Evolutionary conservation across 2,113 vertebrate species (phyloP).

Genomic region (Oryzias javanicus): DNA sequence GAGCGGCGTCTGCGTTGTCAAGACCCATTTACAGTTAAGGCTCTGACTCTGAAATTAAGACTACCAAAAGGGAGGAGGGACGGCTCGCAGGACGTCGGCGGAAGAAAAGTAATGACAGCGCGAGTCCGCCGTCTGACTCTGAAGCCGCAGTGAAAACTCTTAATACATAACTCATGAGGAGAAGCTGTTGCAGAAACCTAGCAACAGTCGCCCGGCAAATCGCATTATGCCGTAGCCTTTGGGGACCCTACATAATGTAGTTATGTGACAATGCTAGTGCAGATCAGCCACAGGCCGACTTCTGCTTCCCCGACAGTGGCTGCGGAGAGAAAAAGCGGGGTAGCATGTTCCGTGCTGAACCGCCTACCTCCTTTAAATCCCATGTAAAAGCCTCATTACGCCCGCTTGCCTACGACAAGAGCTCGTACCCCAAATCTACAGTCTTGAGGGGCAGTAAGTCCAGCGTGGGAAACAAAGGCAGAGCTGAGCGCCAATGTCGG

Average conservation of each 20-base stretch:
- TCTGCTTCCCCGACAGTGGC: conserved; percentile 38
- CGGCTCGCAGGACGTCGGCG: conserved; percentile 33
- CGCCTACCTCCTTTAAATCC: conserved; percentile 26
- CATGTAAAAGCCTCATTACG: conserved; percentile 42
- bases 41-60: conserved; percentile 48
- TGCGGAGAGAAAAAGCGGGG: conserved; percentile 18
- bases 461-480: neutral
- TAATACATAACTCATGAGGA: conserved; percentile 63
- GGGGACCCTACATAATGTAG: conserved; percentile 70
- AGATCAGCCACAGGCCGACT: conserved; percentile 59
- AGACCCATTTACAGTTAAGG: conserved; percentile 55
- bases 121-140: conserved; percentile 38
- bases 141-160: conserved; percentile 39
- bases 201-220: conserved; percentile 43
- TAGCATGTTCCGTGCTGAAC: conserved; percentile 21
- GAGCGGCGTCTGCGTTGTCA: conserved; percentile 58
- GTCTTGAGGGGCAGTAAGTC: neutral
- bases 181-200: conserved; percentile 47
- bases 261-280: conserved; percentile 69
- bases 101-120: conserved; percentile 30
- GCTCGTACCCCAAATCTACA: conserved; percentile 1
- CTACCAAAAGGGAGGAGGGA: conserved; percentile 37
- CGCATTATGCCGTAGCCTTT: conserved; percentile 66
- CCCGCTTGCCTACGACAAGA: conserved; percentile 30
- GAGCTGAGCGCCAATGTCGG: conserved; percentile 24